Evolutionary conservation across 2,113 vertebrate genomes (phyloP), one percentile per base, ranked within the genome.

Genomic region (Egretta garzetta): DNA sequence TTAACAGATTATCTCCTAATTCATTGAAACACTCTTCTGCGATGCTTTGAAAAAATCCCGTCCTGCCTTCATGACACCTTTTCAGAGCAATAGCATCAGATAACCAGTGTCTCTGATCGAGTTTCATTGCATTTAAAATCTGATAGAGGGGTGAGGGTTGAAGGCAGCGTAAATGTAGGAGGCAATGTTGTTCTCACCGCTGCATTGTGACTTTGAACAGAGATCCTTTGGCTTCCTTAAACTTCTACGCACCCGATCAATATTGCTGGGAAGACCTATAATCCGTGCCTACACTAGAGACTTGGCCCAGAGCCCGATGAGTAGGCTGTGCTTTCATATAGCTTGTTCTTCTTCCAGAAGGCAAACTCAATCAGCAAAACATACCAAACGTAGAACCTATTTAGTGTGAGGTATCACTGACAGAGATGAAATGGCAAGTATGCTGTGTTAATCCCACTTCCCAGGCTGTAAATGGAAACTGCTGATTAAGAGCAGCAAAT

Each of bases 401-500:
- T 92, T 95, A 41, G 73, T 18, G 70, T 75, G 92, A 84, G 71
- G 58, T 93, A 28, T 84, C 59, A 71, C 63, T 74, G 94, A 81
- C 86, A 74, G 90, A 93, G 90, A 92, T 22, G 12, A 90, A 95
- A 91, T 37, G 52, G 93, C 74, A 68, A 91, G 72, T 66, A 26
- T 47, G 35, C 88, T 66, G 86, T 73, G 66, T 80, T 97, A 92
- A 97, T 96, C 91, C 86, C 26, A 15, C 83, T 89, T 92, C 85
- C 68, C 62, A 56, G 67, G 58, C 45, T 89, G 82, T 63, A 86
- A 91, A 89, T 92, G 86, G 87, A 92, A 96, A 91, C 64, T 59
- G 82, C 92, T 96, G 95, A 87, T 97, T 94, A 96, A 92, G 83
- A 93, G 79, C 67, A 75, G 75, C 53, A 91, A 96, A 95, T 90